Conservation (phyloP, 2,888 invertebrate species). For the Heliconius sara region DNA sequence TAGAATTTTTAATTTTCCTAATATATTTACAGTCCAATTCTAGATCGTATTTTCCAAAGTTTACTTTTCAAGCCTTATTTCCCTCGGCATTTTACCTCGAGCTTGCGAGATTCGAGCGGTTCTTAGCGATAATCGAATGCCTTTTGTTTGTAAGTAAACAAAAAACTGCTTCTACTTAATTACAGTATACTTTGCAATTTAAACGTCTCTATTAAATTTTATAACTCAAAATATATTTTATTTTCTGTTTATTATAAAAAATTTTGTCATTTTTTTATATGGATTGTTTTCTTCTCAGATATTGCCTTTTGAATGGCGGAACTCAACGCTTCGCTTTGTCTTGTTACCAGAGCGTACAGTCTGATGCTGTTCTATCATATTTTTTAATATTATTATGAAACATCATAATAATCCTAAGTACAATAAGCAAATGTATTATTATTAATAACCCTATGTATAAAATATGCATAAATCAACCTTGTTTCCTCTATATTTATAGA, state of each 20-base stretch:
- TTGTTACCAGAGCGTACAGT: too few relatives aligned
- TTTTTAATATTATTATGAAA: too few relatives aligned
- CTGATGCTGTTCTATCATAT: too few relatives aligned
- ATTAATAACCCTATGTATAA: background rate
- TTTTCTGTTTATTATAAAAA: background rate
- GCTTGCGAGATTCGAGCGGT: conserved; percentile 24
- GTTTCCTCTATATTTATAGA: background rate
- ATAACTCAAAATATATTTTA: background rate
- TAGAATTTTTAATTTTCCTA: background rate
- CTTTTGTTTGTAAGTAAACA: conserved; percentile 45
- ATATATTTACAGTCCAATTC: conserved; percentile 15
- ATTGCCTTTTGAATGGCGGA: too few relatives aligned
- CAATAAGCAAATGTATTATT: too few relatives aligned
- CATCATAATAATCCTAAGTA: too few relatives aligned
- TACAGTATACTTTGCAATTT: conserved; percentile 27
- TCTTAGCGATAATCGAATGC: conserved; percentile 46
- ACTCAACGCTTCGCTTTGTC: too few relatives aligned
- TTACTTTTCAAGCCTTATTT: conserved; percentile 19
- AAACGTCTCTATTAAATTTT: background rate
- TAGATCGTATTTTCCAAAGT: conserved; percentile 16
- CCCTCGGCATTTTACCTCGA: conserved; percentile 23
- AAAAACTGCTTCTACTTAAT: conserved; percentile 18
- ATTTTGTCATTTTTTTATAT: background rate
- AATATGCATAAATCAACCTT: background rate
- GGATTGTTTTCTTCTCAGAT: too few relatives aligned